phyloP scores from a whole-genome alignment of 2,113 vertebrate species.

The Neopipo cinnamomea region DNA sequence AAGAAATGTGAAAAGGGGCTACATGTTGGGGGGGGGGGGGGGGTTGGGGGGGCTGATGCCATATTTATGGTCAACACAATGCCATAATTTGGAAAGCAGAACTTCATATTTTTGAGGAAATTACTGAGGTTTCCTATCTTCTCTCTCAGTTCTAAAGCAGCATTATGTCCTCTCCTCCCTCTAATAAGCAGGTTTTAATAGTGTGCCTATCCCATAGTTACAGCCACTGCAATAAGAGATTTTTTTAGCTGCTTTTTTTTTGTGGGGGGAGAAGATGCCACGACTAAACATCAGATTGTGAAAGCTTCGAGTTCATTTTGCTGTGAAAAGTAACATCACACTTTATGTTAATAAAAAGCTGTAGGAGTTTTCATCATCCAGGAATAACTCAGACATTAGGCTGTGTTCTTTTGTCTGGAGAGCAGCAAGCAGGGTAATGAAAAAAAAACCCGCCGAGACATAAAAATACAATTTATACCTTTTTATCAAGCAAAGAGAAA shows the following conservation, averaged over 20 bases:
- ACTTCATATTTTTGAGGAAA: conserved; percentile 60
- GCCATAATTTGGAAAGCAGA: conserved; percentile 64
- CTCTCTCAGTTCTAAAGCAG: conserved; percentile 49
- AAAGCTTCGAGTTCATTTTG: conserved; percentile 27
- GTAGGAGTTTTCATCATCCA: conserved; percentile 57
- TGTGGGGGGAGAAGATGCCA: not conserved
- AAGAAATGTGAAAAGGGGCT: conserved; percentile 62
- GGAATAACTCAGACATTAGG: conserved; percentile 66
- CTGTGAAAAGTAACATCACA: conserved; percentile 25
- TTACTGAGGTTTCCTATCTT: conserved; percentile 16
- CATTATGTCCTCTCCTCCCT: not conserved
- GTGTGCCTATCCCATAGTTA: conserved; percentile 22
- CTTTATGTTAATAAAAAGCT: conserved; percentile 63
- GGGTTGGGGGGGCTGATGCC: not conserved
- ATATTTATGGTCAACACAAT: conserved; percentile 49
- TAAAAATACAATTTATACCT: conserved; percentile 74
- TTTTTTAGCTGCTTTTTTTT: not conserved
- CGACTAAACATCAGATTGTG: conserved; percentile 48
- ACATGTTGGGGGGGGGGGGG: not conserved
- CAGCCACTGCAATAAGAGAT: not conserved
- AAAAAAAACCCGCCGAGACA: conserved; percentile 70
- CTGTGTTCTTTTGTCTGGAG: conserved; percentile 70
- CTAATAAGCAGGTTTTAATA: conserved; percentile 27
- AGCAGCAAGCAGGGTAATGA: conserved; percentile 56
- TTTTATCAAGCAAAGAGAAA: conserved; percentile 76